Evolutionary conservation across 2,888 invertebrate species (phyloP), one percentile per base, ranked within the genome.

Genomic region (Aspidiotus rigidus): DNA sequence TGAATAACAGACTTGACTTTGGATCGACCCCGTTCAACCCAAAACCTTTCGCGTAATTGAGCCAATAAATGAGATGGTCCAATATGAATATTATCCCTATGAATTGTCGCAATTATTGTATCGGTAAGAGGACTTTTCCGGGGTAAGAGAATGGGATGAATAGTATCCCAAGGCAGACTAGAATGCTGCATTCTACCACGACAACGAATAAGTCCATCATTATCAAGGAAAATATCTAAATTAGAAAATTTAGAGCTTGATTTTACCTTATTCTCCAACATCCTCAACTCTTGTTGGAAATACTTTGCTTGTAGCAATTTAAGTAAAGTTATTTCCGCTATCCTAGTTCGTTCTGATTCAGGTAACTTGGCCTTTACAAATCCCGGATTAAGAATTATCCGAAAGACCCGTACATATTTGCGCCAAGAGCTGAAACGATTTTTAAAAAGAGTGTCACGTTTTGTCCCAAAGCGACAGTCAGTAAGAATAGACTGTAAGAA

Each of bases 101-200:
- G 64, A 8, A 64, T 7, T 11, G 55, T 41, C n/a, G 7, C 7
- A 15, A 64, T 64, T 16, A 41, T 41, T 10, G 7, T 7, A 7
- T 8, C 13, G 11, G 41, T 41, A 9, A 64, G 10, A 11, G 7
- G 54, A 39, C 54, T 13, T 17, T 56, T 15, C 6, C 11, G 5
- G 0, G 64, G 64, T 8, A 64, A 15, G 9, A 64, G 15, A n/a
- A 56, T 64, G 0, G 64, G 64, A 40, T 64, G 16, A 9, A 56
- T 41, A 8, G 56, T 64, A 42, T 64, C 41, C 40, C 40, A 56
- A 0, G 55, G 56, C 8, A 54, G 11, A 11, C 6, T 11, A 8
- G 54, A 3, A 54, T 64, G 16, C 13, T 64, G 53, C 7, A 64
- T 7, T 11, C 64, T 53, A 53, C 64, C 64, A 39, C 53, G 17